Evolutionary conservation across 2,888 invertebrate genomes (phyloP), one percentile per base, ranked within the genome.

Genomic region (Leucoptera coffeella): DNA sequence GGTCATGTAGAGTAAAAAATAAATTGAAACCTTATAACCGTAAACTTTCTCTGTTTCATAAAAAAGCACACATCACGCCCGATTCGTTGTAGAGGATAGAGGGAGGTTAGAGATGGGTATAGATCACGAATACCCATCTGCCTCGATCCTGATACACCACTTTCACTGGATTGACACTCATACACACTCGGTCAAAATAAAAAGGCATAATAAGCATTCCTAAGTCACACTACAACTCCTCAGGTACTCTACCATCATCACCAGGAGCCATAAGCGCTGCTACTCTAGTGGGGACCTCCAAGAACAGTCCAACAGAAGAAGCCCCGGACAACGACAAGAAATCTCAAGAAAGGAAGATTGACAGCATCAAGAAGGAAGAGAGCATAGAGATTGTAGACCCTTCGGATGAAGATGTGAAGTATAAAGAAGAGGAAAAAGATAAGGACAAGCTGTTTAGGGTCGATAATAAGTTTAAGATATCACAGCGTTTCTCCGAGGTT

Each of bases 241-340:
- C n/a, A 69, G 67, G 65, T 11, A 57, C 62, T 28, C 56, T 69
- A 1, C 83, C 83, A 13, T 80, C 69, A 8, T 85, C 85, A 0
- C 85, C 85, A 1, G 82, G 85, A 22, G 85, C 82, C 29, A 54
- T 83, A 10, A 85, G 85, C 41, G 82, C 83, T 7, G 78, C 80
- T 1, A 86, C 85, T 1, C 45, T 85, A 24, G 77, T 85, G 1
- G 83, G 81, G 1, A 80, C 76, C 34, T 60, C 62, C 1, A 65
- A 59, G 28, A 61, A 61, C 2, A 64, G 60, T 32, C 60, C 61
- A 15, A 19, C 22, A 8, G 37, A 40, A 22, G 58, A 58, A 7
- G 47, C 51, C 3, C 33, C 45, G 2, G 34, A n/a, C 40, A 1
- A 47, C 42, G 32, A 38, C n/a, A 1, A 0, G 51, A 2, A 50